Evolutionary conservation across 30 jellyfish, hydroid and myxozoan genomes (phyloP).

Genomic region (Aurelia sp.): DNA sequence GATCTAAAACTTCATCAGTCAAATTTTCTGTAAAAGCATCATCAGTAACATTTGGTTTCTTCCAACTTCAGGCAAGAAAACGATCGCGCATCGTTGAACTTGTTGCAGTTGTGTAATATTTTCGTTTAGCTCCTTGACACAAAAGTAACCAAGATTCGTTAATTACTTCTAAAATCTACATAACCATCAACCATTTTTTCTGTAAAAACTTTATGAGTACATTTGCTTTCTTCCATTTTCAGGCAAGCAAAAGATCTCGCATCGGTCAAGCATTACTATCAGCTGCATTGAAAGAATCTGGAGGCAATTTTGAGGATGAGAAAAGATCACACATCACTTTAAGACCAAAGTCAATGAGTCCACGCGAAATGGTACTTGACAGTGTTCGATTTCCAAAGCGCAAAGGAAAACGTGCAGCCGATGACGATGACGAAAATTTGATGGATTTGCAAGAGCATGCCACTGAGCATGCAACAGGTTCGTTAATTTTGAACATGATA

Average conservation of each 20-base stretch:
- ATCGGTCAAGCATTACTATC: slow-evolving; percentile 27
- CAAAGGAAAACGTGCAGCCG: slow-evolving; percentile 37
- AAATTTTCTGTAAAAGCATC: too few species aligned
- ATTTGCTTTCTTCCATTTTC: too few species aligned
- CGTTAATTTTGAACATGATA: too few species aligned
- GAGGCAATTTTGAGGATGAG: neutral
- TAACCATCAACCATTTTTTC: neutral
- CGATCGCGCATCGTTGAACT: slow-evolving; percentile 7
- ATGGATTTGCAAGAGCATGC: slow-evolving; percentile 28
- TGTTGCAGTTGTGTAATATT: too few species aligned
- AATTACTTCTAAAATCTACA: too few species aligned
- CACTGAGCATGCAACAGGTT: too few species aligned
- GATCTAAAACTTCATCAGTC: too few species aligned
- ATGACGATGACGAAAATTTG: slow-evolving; percentile 14
- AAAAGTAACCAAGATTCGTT: too few species aligned
- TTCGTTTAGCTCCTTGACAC: too few species aligned
- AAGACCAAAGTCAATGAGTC: slow-evolving; percentile 52
- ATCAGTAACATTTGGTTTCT: too few species aligned
- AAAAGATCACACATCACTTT: slow-evolving; percentile 36
- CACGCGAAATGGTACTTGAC: slow-evolving; percentile 49
- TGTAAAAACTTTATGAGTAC: neutral
- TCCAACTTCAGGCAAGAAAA: neutral
- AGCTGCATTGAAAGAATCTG: slow-evolving; percentile 38
- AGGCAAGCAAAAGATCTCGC: slow-evolving; percentile 22
- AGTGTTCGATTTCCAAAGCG: slow-evolving; percentile 62